phyloP scores from a whole-genome alignment of 2,113 vertebrate genomes.

The Microcebus tavaratra region DNA sequence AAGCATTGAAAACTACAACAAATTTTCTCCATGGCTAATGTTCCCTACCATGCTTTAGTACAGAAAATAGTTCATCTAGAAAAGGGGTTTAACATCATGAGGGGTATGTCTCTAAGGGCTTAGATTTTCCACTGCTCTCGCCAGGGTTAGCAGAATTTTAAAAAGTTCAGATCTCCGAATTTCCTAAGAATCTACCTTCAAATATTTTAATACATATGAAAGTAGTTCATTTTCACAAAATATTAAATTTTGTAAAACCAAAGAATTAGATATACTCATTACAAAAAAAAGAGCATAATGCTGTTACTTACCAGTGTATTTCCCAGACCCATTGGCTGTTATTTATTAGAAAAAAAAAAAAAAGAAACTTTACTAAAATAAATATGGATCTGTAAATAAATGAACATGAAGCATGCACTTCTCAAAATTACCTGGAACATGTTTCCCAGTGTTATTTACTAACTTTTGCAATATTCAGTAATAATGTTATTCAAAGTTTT shows the following conservation, averaged over 20 bases:
- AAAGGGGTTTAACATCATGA: background rate
- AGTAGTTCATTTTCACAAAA: background rate
- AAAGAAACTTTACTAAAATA: background rate
- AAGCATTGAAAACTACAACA: background rate
- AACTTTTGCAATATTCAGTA: constrained; percentile 33
- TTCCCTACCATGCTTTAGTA: background rate
- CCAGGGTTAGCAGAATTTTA: background rate
- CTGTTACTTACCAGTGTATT: background rate
- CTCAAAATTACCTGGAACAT: background rate
- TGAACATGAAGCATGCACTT: constrained; percentile 11
- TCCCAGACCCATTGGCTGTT: background rate
- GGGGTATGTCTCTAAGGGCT: background rate
- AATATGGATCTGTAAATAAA: constrained; percentile 22
- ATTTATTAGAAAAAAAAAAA: constrained; percentile 17
- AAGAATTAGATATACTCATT: background rate
- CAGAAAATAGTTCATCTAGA: background rate
- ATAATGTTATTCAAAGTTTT: constrained; percentile 43
- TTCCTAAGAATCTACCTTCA: background rate
- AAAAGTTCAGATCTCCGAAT: background rate
- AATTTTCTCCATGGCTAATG: background rate
- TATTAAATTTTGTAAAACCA: background rate
- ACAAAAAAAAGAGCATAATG: background rate
- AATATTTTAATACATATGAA: background rate
- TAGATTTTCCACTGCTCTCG: background rate
- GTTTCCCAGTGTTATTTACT: constrained; percentile 40